phyloP scores from a whole-genome alignment of 2,888 invertebrate species.

The Alentia gelatinosa region DNA sequence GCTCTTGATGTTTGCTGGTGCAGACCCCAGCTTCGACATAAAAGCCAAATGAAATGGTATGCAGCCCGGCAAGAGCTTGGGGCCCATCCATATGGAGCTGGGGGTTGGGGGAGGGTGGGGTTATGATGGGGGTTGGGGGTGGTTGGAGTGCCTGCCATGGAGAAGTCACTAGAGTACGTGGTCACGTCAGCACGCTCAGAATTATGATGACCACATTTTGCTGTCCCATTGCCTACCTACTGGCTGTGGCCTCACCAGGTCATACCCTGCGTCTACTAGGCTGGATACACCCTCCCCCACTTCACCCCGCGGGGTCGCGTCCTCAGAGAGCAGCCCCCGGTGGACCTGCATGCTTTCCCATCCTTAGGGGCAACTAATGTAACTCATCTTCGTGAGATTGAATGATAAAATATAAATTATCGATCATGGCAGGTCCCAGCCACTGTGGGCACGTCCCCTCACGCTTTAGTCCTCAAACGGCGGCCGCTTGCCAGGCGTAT shows the following conservation, averaged over 20 bases:
- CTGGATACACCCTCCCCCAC: not conserved
- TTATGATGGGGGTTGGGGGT: not conserved
- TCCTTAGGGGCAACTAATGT: not conserved
- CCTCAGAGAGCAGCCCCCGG: not conserved
- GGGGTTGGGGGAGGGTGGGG: not conserved
- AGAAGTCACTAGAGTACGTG: not conserved
- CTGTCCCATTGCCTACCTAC: not conserved
- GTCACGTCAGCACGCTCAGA: not conserved
- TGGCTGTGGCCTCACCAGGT: not conserved
- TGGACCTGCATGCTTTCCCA: not conserved
- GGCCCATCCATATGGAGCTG: not conserved
- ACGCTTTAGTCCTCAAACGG: not conserved
- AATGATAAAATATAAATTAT: not conserved
- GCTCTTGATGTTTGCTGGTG: not conserved
- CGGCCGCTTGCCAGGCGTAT: not conserved
- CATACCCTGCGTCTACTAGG: not conserved
- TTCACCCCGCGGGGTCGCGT: not conserved
- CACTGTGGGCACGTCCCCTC: not conserved
- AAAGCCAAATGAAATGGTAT: constrained; percentile 3
- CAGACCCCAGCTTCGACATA: not conserved
- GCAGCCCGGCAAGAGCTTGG: not conserved
- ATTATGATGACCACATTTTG: not conserved
- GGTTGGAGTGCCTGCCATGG: not conserved
- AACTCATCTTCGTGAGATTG: not conserved
- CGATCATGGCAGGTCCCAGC: too few relatives aligned